Percentiles rank a stretch among this genome's conserved stretches.
Conservation (phyloP, 1,140 invertebrate species). For the Trichogramma pretiosum region DNA sequence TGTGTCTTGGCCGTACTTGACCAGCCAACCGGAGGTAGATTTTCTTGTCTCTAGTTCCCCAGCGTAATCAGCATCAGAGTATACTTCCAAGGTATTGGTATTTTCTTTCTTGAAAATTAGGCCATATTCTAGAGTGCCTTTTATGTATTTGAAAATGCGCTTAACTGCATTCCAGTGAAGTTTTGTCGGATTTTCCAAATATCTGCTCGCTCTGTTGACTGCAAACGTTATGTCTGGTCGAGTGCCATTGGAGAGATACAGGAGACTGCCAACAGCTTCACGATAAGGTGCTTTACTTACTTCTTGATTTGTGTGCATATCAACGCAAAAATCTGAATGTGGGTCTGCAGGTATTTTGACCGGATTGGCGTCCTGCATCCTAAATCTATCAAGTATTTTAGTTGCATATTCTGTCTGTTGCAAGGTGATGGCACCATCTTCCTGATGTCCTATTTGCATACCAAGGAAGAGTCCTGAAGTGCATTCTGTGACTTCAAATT, state of each 20-base stretch:
- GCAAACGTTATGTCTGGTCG: slow-evolving; percentile 43
- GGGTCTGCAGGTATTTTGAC: background rate
- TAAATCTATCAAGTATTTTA: slow-evolving; percentile 22
- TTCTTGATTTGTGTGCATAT: background rate
- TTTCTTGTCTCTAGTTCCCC: too few species aligned
- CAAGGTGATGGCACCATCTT: slow-evolving; percentile 28
- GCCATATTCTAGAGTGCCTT: too few species aligned
- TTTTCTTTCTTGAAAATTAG: too few species aligned
- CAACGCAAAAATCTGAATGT: background rate
- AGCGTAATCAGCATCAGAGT: too few species aligned
- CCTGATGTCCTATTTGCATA: slow-evolving; percentile 27
- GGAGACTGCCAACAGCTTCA: slow-evolving; percentile 35
- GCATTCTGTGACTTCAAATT: slow-evolving; percentile 8
- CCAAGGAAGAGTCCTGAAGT: slow-evolving; percentile 7
- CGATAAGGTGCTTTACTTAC: slow-evolving; percentile 27
- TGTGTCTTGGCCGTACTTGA: too few species aligned
- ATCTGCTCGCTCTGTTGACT: too few species aligned
- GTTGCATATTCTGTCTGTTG: slow-evolving; percentile 25
- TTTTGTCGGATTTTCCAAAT: too few species aligned
- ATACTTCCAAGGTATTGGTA: too few species aligned
- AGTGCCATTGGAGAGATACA: slow-evolving; percentile 39
- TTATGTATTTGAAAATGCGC: too few species aligned
- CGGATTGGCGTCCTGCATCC: slow-evolving; percentile 25
- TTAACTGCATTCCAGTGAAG: too few species aligned
- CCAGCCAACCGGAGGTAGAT: too few species aligned